Percentiles rank a stretch among this genome's conserved stretches.
phyloP scores from a whole-genome alignment of 2,888 invertebrate genomes.

The Leptinotarsa juncta region DNA sequence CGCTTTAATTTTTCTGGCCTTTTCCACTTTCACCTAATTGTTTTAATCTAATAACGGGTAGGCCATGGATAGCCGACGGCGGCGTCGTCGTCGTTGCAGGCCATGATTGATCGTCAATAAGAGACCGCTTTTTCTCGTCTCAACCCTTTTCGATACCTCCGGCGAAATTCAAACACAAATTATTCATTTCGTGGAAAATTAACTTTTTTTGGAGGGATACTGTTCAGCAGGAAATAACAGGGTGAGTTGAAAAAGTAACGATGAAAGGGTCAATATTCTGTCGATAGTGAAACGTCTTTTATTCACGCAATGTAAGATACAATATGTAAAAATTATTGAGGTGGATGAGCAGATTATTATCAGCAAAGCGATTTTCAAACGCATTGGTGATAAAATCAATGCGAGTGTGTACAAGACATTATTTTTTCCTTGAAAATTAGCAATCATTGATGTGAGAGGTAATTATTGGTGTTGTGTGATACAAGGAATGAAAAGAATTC shows the following conservation, averaged over 20 bases:
- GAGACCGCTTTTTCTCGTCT: conserved; percentile 35
- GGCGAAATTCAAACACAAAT: conserved; percentile 56
- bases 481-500: no score
- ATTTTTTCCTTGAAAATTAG: no score
- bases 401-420: no score
- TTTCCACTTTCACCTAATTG: conserved; percentile 55
- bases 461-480: no score
- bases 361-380: no score
- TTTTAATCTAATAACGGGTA: conserved; percentile 59
- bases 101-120: conserved; percentile 52
- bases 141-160: conserved; percentile 57
- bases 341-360: no score
- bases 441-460: no score
- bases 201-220: conserved; percentile 56
- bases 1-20: conserved; percentile 33
- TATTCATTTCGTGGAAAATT: conserved; percentile 64
- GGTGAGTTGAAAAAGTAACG: neutral
- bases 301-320: no score
- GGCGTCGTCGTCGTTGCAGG: conserved; percentile 39
- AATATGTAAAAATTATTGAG: no score
- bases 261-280: no score
- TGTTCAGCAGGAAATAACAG: neutral
- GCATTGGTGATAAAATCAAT: no score
- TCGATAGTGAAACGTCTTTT: no score
- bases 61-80: conserved; percentile 35